Evolutionary conservation across 2,888 invertebrate genomes (phyloP).

Genomic region (Drosophila mimetica): DNA sequence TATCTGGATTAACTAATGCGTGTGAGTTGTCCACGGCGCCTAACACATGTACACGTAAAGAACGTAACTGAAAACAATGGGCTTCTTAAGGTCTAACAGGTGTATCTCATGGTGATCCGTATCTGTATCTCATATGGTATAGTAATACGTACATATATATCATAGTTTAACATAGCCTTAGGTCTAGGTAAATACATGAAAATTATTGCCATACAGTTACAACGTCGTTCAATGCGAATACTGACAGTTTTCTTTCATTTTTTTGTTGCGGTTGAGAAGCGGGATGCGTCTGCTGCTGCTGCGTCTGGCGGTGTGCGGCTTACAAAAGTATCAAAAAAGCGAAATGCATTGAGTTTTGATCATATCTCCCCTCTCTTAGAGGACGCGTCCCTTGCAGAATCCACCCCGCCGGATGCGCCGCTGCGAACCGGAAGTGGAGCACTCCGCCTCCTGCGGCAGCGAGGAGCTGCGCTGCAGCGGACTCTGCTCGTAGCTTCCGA

Average conservation of each 20-base stretch:
- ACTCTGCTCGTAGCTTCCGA: conserved; percentile 69
- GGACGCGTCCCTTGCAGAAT: conserved; percentile 76
- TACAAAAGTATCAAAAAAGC: conserved; percentile 61
- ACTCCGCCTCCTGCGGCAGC: conserved; percentile 64
- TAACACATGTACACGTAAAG: conserved; percentile 27
- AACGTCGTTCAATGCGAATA: conserved; percentile 78
- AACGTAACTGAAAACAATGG: conserved; percentile 47
- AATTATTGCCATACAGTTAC: conserved; percentile 82
- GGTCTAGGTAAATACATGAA: conserved; percentile 69
- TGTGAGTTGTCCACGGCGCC: conserved; percentile 28
- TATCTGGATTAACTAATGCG: conserved; percentile 45
- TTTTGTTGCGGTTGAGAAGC: conserved; percentile 1
- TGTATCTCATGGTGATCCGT: conserved; percentile 24
- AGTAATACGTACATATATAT: not conserved
- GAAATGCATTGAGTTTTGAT: conserved; percentile 47
- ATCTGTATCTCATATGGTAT: conserved; percentile 25
- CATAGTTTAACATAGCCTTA: conserved; percentile 52
- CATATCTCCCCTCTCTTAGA: conserved; percentile 40
- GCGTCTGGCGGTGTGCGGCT: conserved; percentile 24
- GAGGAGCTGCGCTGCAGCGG: conserved; percentile 76
- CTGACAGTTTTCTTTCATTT: conserved; percentile 37
- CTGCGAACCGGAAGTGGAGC: conserved; percentile 35
- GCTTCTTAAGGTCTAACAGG: conserved; percentile 38
- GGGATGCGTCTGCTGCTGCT: conserved; percentile 6
- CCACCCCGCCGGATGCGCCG: conserved; percentile 72